Percentiles rank a stretch among this genome's conserved stretches.
phyloP scores from a whole-genome alignment of 2,888 invertebrate genomes.

The Lomographa bimaculata region DNA sequence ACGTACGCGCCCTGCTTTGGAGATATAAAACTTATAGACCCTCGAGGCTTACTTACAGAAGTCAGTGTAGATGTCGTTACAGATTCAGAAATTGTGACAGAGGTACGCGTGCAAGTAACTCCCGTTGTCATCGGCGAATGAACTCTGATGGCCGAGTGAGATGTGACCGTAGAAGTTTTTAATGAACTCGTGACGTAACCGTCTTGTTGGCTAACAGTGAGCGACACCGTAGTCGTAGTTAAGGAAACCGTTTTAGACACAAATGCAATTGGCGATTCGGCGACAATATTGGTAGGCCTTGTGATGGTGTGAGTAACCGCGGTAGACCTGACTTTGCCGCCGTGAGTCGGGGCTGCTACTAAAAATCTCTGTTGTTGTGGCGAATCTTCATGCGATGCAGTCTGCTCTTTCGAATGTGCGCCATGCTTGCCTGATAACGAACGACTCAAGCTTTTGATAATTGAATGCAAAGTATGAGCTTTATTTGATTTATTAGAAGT shows the following conservation, averaged over 20 bases:
- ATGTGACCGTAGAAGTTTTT: background rate
- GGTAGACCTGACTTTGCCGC: background rate
- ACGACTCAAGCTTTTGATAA: constrained; percentile 1
- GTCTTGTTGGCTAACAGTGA: background rate
- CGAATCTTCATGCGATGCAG: background rate
- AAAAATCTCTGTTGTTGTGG: background rate
- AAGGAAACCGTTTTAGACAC: background rate
- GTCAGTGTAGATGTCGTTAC: background rate
- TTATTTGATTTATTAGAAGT: constrained; percentile 1
- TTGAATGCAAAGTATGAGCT: background rate
- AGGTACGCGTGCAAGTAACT: background rate
- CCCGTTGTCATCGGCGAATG: background rate
- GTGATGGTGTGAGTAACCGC: constrained; percentile 3
- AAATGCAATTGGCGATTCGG: background rate
- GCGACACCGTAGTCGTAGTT: constrained; percentile 1
- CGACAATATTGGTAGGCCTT: background rate
- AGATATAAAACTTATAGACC: constrained; percentile 4
- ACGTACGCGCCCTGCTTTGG: constrained; percentile 3
- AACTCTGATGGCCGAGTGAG: background rate
- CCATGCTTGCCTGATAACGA: background rate
- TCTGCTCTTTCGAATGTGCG: background rate
- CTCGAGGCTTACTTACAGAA: background rate
- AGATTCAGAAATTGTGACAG: background rate
- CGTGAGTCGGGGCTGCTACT: background rate
- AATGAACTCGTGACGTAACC: background rate